phyloP scores from a whole-genome alignment of 2,113 vertebrate species.

The Bos indicus region DNA sequence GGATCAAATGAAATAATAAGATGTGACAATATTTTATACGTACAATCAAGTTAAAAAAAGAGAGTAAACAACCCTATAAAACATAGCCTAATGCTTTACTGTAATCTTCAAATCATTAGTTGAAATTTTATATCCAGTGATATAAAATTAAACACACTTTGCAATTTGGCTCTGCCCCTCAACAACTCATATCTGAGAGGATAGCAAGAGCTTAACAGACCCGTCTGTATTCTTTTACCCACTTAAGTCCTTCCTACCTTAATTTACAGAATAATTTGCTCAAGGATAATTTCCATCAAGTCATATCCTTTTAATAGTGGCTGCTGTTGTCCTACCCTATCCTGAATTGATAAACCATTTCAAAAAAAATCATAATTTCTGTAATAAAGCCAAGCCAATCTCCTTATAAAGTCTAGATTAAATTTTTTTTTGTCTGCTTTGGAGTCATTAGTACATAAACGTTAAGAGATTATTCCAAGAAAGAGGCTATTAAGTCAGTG shows the following conservation, averaged over 20 bases:
- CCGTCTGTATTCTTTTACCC: background rate
- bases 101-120: background rate
- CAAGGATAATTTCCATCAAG: background rate
- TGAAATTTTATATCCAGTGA: background rate
- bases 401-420: background rate
- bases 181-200: background rate
- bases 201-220: background rate
- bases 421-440: background rate
- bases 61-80: background rate
- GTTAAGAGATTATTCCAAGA: background rate
- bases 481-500: background rate
- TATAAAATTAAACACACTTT: conserved; percentile 28
- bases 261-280: background rate
- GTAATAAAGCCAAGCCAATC: background rate
- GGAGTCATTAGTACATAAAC: background rate
- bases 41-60: background rate
- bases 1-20: background rate
- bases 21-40: background rate
- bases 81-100: background rate
- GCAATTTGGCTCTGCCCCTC: background rate
- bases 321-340: background rate
- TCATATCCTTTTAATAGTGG: background rate
- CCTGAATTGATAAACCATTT: background rate
- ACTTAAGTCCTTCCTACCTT: background rate
- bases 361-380: background rate